Evolutionary conservation across 2,113 vertebrate genomes (phyloP), one percentile per base, ranked within the genome.

Genomic region (Carassius carassius): DNA sequence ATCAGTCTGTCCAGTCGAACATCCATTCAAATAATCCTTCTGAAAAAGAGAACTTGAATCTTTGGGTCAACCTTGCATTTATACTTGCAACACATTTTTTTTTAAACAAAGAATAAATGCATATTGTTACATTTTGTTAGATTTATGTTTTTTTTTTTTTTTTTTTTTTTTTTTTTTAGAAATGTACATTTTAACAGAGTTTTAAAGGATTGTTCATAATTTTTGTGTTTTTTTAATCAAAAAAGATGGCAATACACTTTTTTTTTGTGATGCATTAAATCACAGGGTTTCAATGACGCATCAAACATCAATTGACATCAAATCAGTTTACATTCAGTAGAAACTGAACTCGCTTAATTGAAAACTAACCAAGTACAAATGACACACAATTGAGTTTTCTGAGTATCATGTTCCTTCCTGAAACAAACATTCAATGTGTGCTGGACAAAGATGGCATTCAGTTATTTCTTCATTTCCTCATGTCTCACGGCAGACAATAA

Each of bases 391-490:
- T n/a, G 56, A n/a, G 56, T 65, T 65, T 65, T 65, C n/a, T 65
- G 25, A 41, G 21, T 12, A 23, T 78, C 19, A 76, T 29, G 14
- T 54, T 35, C 32, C 11, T 37, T 32, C 19, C 70, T 56, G 75
- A 78, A 62, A 78, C 16, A 62, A 5, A 25, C 3, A 3, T 63
- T 79, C 3, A 12, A 63, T 10, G 10, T 41, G 76, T 7, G 37
- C 78, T 12, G 58, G 32, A 79, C 78, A 47, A 19, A 63, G 17
- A 13, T 1, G 6, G n/a, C 44, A 79, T 62, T 63, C n/a, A 63
- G 44, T 79, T 63, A 79, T 79, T 79, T 78, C 32, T n/a, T 78
- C 10, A 41, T 78, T 60, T 63, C 16, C 77, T 63, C n/a, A 29
- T 56, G 25, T 77, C 49, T 56, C 75, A 56, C 37, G 0, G 7